Base-by-base conservation (phyloP, 2,888 invertebrate genomes). In the Epiblema foenella region DNA sequence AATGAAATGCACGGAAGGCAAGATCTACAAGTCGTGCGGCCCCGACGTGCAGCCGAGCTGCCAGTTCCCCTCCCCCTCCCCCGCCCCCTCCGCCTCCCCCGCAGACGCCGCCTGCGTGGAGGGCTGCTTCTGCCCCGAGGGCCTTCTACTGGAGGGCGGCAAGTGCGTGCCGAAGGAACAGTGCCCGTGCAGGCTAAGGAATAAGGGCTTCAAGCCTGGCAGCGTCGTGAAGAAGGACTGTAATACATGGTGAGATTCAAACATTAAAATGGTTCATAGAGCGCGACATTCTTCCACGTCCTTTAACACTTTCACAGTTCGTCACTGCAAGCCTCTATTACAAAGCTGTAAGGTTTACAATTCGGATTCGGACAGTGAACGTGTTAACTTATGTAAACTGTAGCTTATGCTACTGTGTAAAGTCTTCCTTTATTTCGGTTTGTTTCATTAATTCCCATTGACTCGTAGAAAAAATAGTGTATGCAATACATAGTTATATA, bases 101-200 rank as follows among this genome's bases (percentile, higher is more conserved):
- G 96, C 96, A 65, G 98, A 98, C 5, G 88, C 94, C 5, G 88
- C 94, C 37, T 98, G 98, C 80, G 96, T 96, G 65, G 98, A 98
- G 83, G 98, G 98, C 0, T 98, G 98, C 85, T 98, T 96, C 90
- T 98, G 98, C 83, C 97, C 98, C 0, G 91, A 94, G 17, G 97
- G 97, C 0, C 95, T 96, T 0, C 94, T 97, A 0, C 90, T 97
- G 9, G 96, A 97, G 76, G 95, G 95, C 3, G 95, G 96, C n/a
- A 94, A 94, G 46, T 98, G 98, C 81, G 95, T 98, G 54, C 91
- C 94, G 0, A 93, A 92, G 20, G 94, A 95, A 9, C 92, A 96
- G 69, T 98, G 98, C 80, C 98, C 98, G 0, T 98, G 98, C 78
- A 93, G 94, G 29, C 91, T 97, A 75, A 94, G 97, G 68, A 97